phyloP scores from a whole-genome alignment of 2,888 invertebrate species.

The Campopleginae sp. region DNA sequence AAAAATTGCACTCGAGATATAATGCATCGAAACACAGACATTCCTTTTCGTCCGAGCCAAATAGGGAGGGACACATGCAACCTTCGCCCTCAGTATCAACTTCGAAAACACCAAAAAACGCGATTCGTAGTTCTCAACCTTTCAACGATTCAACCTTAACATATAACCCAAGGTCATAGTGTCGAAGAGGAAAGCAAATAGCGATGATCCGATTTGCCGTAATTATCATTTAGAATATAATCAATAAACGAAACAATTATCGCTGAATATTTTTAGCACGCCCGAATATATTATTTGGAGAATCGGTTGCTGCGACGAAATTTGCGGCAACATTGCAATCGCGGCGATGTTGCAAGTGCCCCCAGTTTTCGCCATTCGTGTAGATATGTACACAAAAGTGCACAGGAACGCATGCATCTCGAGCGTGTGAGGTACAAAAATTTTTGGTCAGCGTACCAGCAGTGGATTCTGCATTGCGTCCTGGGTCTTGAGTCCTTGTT shows the following conservation, averaged over 20 bases:
- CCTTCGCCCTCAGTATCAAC: background rate
- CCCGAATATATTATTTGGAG: background rate
- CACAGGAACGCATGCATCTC: constrained; percentile 19
- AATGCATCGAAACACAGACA: constrained; percentile 33
- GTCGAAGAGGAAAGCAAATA: background rate
- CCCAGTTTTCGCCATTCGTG: constrained; percentile 8
- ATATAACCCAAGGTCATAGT: background rate
- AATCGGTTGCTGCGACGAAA: background rate
- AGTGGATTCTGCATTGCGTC: constrained; percentile 14
- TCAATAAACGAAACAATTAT: background rate
- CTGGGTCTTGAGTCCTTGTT: constrained; percentile 44
- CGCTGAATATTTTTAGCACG: background rate
- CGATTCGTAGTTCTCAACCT: background rate
- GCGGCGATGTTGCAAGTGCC: constrained; percentile 12
- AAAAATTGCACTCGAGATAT: background rate
- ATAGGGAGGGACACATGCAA: background rate
- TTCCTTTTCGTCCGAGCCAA: constrained; percentile 23
- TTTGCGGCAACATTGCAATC: constrained; percentile 8
- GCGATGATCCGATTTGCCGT: background rate
- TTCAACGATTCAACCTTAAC: background rate
- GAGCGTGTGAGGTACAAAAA: constrained; percentile 16
- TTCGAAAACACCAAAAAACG: background rate
- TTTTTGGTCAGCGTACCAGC: constrained; percentile 22
- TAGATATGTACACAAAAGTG: background rate
- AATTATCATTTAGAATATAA: background rate